A percentile compares a stretch with the other conserved stretches of the same genome.
phyloP scores from a whole-genome alignment of 23 tunicate genomes.

The Styela plicata region DNA sequence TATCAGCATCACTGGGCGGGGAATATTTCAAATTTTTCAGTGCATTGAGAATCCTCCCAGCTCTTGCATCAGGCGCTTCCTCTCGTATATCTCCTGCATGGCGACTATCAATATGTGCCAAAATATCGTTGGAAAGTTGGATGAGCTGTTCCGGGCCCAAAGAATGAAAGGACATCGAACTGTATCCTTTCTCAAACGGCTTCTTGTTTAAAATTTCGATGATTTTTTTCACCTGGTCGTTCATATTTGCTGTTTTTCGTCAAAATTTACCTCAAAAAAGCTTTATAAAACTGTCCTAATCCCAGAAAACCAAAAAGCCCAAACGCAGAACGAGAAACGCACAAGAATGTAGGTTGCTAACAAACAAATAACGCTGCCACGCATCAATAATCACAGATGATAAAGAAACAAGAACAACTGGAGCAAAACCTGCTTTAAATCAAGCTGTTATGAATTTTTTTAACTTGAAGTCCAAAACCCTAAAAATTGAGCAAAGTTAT shows the following conservation, averaged over 20 bases:
- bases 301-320: neutral
- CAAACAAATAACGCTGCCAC: slow-evolving; percentile 13
- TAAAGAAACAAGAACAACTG: neutral
- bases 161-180: slow-evolving; percentile 80
- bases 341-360: slow-evolving; percentile 12
- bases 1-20: slow-evolving; percentile 58
- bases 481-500: too few species aligned
- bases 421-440: neutral
- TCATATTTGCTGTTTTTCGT: slow-evolving; percentile 31
- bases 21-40: slow-evolving; percentile 77
- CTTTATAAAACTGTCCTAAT: neutral
- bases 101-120: slow-evolving; percentile 67
- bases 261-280: neutral
- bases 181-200: slow-evolving; percentile 58
- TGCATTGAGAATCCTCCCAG: slow-evolving; percentile 47
- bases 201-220: slow-evolving; percentile 74
- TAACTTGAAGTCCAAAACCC: too few species aligned
- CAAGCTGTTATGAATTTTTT: neutral
- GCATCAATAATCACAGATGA: neutral
- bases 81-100: slow-evolving; percentile 89
- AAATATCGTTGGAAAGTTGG: slow-evolving; percentile 78
- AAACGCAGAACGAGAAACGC: neutral
- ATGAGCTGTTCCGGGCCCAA: slow-evolving; percentile 74
- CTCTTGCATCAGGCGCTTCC: slow-evolving; percentile 85
- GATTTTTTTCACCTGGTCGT: slow-evolving; percentile 70